Base-by-base conservation (phyloP, 2,113 vertebrate genomes). In the Rana temporaria region DNA sequence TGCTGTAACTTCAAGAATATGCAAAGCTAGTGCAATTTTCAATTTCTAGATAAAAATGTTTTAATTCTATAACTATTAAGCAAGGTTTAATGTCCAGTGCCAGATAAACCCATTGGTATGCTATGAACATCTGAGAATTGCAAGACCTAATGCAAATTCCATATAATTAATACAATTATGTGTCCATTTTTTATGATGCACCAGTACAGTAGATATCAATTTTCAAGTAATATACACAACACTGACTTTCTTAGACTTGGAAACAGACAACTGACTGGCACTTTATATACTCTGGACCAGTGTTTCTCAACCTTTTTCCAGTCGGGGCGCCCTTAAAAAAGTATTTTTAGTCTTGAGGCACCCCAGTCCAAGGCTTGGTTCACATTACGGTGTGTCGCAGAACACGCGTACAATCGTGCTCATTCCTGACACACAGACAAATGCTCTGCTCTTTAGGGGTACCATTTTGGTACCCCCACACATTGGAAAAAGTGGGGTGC, bases 111-210 rank as follows among this genome's bases (percentile, higher is more conserved):
- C 34, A 42, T 48, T 64, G 19, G 42, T 19, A 53, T 30, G 75
- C 75, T 53, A 78, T 30, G 60, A 65, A 78, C 60, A 42, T 60
- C 75, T 64, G 60, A 78, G 75, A 16, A 63, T 65, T 48, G 60
- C 75, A 78, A 78, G 75, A 64, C 22, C 60, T 77, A 52, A 78
- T 65, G 60, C 42, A 78, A 78, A 78, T 65, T 53, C 62, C 30
- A 12, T 65, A 63, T 19, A 18, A 53, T 78, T 78, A 78, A 65
- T 78, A 65, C 65, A 65, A 65, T 65, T 78, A 78, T 42, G 52
- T 30, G 6, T 16, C 7, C 52, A 64, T 62, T 19, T 48, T 77
- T 77, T 52, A 63, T 26, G 20, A 15, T 2, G 32, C 26, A 60
- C 56, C 42, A 60, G n/a, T 17, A 42, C n/a, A 20, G 9, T 42